Evolutionary conservation across 2,888 invertebrate species (phyloP).

Genomic region (Hirtodrosophila alboralis): DNA sequence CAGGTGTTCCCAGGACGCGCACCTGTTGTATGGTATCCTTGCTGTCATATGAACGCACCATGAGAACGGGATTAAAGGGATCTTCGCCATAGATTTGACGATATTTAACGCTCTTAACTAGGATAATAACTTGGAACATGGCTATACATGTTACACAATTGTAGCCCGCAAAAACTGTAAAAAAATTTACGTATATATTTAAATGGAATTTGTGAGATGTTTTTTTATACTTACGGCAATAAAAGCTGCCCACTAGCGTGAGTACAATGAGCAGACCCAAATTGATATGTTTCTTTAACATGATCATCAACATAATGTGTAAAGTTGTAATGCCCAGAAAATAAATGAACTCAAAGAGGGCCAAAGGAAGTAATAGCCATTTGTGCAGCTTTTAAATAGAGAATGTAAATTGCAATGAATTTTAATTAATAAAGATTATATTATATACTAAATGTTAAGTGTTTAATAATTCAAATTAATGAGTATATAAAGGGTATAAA

Average conservation of each 20-base stretch:
- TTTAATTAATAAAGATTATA: too few relatives aligned
- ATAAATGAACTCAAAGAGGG: conserved; percentile 68
- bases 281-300: conserved; percentile 58
- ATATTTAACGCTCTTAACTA: conserved; percentile 75
- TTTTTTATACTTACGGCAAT: conserved; percentile 80
- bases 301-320: conserved; percentile 81
- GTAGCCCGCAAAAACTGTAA: conserved; percentile 79
- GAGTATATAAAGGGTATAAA: too few relatives aligned
- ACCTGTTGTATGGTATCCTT: conserved; percentile 59
- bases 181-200: background rate
- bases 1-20: conserved; percentile 71
- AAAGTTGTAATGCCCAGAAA: conserved; percentile 48
- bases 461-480: too few relatives aligned
- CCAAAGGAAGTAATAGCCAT: conserved; percentile 76
- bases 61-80: conserved; percentile 69
- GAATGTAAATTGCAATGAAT: too few relatives aligned
- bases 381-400: conserved; percentile 68
- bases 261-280: conserved; percentile 80
- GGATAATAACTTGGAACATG: conserved; percentile 79
- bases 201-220: background rate
- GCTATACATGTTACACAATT: conserved; percentile 79
- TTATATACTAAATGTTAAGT: too few relatives aligned
- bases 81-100: conserved; percentile 81
- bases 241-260: conserved; percentile 80
- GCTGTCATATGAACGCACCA: conserved; percentile 13